Conservation (phyloP, 2,113 vertebrate species). For the Pampusana beccarii region DNA sequence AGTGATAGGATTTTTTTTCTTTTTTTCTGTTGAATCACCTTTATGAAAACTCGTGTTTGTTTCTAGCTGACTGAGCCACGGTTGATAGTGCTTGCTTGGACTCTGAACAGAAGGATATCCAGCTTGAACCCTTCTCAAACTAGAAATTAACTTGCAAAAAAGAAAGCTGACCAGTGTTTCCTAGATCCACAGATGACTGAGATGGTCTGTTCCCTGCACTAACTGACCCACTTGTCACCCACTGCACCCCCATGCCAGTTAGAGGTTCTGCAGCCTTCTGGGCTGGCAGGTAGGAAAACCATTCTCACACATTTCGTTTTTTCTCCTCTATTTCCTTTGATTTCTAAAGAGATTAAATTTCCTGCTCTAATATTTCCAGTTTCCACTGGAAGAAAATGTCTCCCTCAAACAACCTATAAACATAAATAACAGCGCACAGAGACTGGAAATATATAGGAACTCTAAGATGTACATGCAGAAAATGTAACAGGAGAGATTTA, state of each 20-base stretch:
- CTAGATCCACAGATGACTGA: no score
- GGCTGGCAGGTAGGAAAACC: background rate
- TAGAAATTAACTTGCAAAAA: background rate
- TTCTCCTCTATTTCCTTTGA: background rate
- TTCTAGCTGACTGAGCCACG: background rate
- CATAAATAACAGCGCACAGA: background rate
- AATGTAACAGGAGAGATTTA: background rate
- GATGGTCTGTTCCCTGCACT: background rate
- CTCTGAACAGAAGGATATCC: background rate
- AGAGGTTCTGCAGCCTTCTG: background rate
- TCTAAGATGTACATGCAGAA: background rate
- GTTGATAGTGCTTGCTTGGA: background rate
- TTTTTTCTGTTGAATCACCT: background rate
- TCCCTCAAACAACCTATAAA: background rate
- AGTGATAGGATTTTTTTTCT: background rate
- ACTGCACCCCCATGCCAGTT: background rate
- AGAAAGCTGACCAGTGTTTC: background rate
- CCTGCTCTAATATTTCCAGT: background rate
- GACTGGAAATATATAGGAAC: background rate
- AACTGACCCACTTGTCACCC: background rate
- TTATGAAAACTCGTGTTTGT: background rate
- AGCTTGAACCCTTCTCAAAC: background rate
- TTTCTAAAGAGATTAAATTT: slow-evolving; percentile 18
- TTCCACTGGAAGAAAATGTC: background rate
- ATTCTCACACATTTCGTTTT: background rate